phyloP scores from a whole-genome alignment of 2,797 vertebrate species.

The Falco biarmicus region DNA sequence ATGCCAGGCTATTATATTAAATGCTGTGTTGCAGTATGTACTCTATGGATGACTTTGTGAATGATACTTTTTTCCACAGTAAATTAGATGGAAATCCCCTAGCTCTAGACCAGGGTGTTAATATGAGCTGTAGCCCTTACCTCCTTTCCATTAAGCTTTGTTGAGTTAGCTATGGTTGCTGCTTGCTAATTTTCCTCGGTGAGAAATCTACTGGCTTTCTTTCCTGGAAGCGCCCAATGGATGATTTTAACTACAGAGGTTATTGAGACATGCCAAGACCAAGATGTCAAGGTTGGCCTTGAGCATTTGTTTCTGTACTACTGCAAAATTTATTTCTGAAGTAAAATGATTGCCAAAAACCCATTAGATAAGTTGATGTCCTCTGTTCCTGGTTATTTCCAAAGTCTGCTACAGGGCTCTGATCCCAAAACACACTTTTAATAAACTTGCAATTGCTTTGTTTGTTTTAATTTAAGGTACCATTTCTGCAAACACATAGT shows the following conservation, averaged over 20 bases:
- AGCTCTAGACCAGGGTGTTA: background rate
- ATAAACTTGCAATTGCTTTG: constrained; percentile 20
- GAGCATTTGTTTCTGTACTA: background rate
- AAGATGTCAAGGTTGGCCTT: constrained; percentile 38
- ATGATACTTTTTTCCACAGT: background rate
- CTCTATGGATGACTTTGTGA: constrained; percentile 10
- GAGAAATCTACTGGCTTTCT: background rate
- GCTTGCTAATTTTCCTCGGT: background rate
- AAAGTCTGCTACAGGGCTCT: constrained; percentile 4
- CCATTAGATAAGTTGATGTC: constrained; percentile 43
- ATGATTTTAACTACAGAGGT: constrained; percentile 23
- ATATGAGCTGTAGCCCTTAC: background rate
- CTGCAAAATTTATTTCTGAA: background rate
- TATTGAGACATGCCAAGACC: constrained; percentile 18
- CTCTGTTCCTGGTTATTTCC: constrained; percentile 12
- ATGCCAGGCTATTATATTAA: constrained; percentile 17
- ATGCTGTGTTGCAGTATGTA: background rate
- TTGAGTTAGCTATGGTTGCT: background rate
- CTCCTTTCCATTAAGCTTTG: constrained; percentile 35
- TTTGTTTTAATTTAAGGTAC: constrained; percentile 52
- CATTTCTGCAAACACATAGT: constrained; percentile 11
- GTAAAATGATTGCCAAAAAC: constrained; percentile 37
- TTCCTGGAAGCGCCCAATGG: background rate
- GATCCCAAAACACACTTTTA: constrained; percentile 46
- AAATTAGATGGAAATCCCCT: constrained; percentile 18